Percentiles rank a stretch among this genome's conserved stretches.
phyloP scores from a whole-genome alignment of 2,888 invertebrate species.

The Drosophila sordidula region DNA sequence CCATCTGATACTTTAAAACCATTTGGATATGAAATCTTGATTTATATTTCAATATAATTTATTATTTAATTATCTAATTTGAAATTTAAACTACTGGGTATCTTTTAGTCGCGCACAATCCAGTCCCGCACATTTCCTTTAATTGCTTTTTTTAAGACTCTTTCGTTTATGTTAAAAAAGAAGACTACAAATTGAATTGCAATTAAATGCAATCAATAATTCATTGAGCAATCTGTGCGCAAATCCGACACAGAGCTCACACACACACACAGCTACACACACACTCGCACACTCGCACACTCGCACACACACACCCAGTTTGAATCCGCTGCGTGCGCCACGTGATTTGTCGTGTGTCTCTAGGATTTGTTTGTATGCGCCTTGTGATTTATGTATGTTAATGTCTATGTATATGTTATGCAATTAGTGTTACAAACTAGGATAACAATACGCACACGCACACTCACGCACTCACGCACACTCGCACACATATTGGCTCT shows the following conservation, averaged over 20 bases:
- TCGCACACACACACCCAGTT: conserved; percentile 4
- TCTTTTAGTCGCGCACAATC: not conserved
- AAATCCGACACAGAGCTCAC: conserved; percentile 13
- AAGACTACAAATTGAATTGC: conserved; percentile 23
- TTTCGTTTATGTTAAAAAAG: not conserved
- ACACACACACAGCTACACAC: conserved; percentile 1
- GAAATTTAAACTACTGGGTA: no score
- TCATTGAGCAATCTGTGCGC: conserved; percentile 43
- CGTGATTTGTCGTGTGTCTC: conserved; percentile 37
- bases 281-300: not conserved
- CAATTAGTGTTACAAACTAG: conserved; percentile 66
- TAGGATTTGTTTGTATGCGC: conserved; percentile 33
- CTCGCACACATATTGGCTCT: conserved; percentile 1
- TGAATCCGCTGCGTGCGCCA: conserved; percentile 37
- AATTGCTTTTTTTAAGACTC: not conserved
- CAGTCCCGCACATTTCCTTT: not conserved
- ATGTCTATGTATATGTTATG: conserved; percentile 52
- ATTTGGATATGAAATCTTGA: no score
- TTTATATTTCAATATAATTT: no score
- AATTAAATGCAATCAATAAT: conserved; percentile 40
- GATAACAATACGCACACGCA: conserved; percentile 22
- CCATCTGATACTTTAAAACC: no score
- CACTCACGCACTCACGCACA: not conserved
- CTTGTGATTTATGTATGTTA: conserved; percentile 50
- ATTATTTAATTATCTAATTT: no score